phyloP scores from a whole-genome alignment of 2,113 vertebrate genomes.

The Tenrec ecaudatus region DNA sequence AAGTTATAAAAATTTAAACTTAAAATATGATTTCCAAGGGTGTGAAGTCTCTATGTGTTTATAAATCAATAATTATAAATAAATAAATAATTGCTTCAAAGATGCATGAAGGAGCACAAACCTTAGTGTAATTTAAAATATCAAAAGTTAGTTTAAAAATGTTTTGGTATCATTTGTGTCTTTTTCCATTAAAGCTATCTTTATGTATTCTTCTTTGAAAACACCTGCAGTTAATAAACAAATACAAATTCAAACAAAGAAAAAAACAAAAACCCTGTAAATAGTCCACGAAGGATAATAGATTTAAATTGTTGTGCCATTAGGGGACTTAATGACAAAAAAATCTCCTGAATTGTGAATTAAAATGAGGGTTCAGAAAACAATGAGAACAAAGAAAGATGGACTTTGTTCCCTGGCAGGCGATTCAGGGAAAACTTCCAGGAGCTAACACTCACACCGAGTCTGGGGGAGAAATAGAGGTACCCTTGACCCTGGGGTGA shows the following conservation, averaged over 20 bases:
- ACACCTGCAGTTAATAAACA: background rate
- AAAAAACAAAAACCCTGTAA: background rate
- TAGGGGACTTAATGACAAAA: background rate
- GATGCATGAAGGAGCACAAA: slow-evolving; percentile 45
- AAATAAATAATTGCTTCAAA: slow-evolving; percentile 64
- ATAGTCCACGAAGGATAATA: background rate
- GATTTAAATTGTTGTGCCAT: slow-evolving; percentile 31
- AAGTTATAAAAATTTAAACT: slow-evolving; percentile 64
- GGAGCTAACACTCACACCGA: background rate
- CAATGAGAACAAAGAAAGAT: background rate
- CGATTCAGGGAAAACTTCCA: background rate
- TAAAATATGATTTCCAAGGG: slow-evolving; percentile 26
- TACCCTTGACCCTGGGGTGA: background rate
- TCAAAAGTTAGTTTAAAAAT: background rate
- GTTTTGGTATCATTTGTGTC: slow-evolving; percentile 12
- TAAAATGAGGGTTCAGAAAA: background rate
- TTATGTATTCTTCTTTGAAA: background rate
- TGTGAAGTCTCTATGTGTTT: slow-evolving; percentile 38
- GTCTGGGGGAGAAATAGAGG: slow-evolving; percentile 13
- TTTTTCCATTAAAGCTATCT: slow-evolving; percentile 37
- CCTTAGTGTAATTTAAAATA: slow-evolving; percentile 46
- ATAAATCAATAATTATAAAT: slow-evolving; percentile 61
- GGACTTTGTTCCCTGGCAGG: background rate
- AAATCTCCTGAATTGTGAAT: background rate
- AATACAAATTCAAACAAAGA: background rate